A percentile compares a stretch with the other conserved stretches of the same genome.
Conservation (phyloP, 30 jellyfish, hydroid and myxozoan genomes). For the Aurelia aurita complex sp. Pacific region DNA sequence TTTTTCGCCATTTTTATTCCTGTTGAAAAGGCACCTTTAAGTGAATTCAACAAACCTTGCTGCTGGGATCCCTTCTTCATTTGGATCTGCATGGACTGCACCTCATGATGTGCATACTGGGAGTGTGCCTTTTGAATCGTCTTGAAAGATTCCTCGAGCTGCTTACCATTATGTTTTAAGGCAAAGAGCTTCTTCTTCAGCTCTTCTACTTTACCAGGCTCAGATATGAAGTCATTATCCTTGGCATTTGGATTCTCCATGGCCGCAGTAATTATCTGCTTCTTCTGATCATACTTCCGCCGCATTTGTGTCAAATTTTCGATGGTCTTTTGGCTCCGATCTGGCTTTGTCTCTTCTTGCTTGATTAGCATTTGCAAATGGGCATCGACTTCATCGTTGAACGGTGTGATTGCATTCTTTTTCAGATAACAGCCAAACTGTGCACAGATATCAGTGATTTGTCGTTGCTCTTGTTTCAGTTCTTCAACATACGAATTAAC, state of each 20-base stretch:
- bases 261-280: slow-evolving; percentile 39
- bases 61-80: background rate
- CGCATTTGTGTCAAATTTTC: slow-evolving; percentile 26
- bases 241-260: slow-evolving; percentile 35
- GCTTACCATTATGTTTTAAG: slow-evolving; percentile 47
- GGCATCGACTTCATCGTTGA: slow-evolving; percentile 63
- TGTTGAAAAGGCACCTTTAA: background rate
- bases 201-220: slow-evolving; percentile 52
- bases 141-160: slow-evolving; percentile 17
- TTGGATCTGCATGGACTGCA: slow-evolving; percentile 14
- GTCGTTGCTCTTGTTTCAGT: slow-evolving; percentile 25
- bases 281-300: slow-evolving; percentile 37
- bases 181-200: slow-evolving; percentile 39
- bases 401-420: slow-evolving; percentile 67
- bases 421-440: slow-evolving; percentile 71
- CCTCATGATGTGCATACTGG: slow-evolving; percentile 31
- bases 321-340: slow-evolving; percentile 16
- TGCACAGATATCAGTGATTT: slow-evolving; percentile 57
- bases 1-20: background rate
- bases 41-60: background rate
- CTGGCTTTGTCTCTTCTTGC: slow-evolving; percentile 38
- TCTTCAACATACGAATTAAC: slow-evolving; percentile 23
- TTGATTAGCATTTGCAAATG: slow-evolving; percentile 57
- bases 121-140: slow-evolving; percentile 20
- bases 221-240: slow-evolving; percentile 27